Conservation (phyloP, 1,140 invertebrate species). For the Sinonovacula constricta region DNA sequence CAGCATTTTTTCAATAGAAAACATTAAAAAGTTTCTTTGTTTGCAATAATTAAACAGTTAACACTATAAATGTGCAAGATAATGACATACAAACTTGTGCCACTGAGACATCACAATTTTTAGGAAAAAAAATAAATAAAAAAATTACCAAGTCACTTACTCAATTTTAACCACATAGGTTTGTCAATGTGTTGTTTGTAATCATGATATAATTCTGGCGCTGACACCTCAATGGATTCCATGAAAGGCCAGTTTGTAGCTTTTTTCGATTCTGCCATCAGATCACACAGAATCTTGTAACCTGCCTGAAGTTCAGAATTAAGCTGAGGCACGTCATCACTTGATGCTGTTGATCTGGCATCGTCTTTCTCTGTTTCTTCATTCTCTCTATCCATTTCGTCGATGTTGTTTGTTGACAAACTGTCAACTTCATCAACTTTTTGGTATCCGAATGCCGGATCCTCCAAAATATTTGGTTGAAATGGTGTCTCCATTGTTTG, state of each 20-base stretch:
- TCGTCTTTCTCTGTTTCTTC: slow-evolving; percentile 35
- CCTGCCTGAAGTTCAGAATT: slow-evolving; percentile 42
- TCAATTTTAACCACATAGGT: slow-evolving; percentile 45
- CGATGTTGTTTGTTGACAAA: slow-evolving; percentile 47
- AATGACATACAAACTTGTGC: neutral
- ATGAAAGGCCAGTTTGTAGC: slow-evolving; percentile 49
- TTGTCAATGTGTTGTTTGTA: slow-evolving; percentile 37
- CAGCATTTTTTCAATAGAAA: too few species aligned
- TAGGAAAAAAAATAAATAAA: too few species aligned
- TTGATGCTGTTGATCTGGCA: neutral
- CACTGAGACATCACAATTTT: neutral
- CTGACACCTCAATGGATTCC: slow-evolving; percentile 42
- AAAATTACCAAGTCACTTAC: slow-evolving; percentile 9
- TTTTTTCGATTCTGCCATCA: slow-evolving; percentile 43
- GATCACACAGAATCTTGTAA: slow-evolving; percentile 43
- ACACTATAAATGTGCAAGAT: neutral
- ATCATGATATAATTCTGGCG: slow-evolving; percentile 29
- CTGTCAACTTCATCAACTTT: slow-evolving; percentile 43
- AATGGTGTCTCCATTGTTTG: slow-evolving; percentile 1
- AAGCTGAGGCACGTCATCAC: slow-evolving; percentile 1
- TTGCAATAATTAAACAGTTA: neutral
- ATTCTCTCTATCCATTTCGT: slow-evolving; percentile 24
- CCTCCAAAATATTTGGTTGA: neutral
- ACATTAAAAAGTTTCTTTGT: neutral
- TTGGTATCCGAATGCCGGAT: neutral